phyloP scores from a whole-genome alignment of 2,113 vertebrate genomes.

The Litocranius walleri region DNA sequence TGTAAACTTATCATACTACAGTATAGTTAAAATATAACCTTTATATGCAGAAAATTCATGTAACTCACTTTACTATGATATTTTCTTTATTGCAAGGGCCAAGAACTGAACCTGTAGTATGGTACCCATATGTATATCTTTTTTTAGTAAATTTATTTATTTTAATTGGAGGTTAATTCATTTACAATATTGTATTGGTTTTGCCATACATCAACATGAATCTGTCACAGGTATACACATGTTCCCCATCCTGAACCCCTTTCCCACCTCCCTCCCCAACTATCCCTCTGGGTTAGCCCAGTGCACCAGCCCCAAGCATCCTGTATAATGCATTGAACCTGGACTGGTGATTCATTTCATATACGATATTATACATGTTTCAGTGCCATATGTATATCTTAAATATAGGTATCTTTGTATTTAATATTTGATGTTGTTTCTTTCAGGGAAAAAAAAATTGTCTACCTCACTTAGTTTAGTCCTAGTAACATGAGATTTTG shows the following conservation, averaged over 20 bases:
- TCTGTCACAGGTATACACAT: no score
- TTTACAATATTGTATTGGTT: no score
- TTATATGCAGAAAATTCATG: not conserved
- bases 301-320: no score
- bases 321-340: no score
- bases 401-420: not conserved
- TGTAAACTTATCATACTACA: not conserved
- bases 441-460: not conserved
- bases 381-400: not conserved
- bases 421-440: not conserved
- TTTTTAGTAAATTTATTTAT: no score
- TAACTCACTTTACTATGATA: not conserved
- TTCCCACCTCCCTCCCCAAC: no score
- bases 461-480: not conserved
- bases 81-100: not conserved
- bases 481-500: not conserved
- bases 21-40: not conserved
- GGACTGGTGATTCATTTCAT: fast-evolving
- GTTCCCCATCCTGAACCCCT: no score
- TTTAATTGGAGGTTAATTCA: no score
- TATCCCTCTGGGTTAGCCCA: no score
- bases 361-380: no score
- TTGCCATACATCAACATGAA: no score
- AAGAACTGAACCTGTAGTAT: not conserved
- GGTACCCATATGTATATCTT: not conserved